A percentile compares a stretch with the other conserved stretches of the same genome.
These are phyloP conservation scores for Brienomyrus longianalis DNA, from an alignment of 2,113 vertebrate species.

Conservation along the genomic window DNA sequence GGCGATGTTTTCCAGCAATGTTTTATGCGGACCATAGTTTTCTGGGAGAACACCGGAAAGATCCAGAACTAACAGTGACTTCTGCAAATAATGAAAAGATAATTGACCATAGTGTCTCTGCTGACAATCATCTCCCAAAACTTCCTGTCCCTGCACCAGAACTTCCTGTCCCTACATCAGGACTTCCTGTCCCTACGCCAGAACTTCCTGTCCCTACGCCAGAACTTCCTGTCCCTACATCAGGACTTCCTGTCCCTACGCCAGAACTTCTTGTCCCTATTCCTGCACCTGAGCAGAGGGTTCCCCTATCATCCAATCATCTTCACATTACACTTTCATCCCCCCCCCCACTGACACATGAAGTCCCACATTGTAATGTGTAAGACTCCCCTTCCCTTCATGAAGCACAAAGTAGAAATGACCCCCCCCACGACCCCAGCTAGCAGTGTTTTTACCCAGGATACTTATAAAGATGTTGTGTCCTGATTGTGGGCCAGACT, in stretches of 20 bases:
- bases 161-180: background rate
- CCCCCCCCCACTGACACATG: background rate
- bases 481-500: conserved; percentile 23
- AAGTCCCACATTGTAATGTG: background rate
- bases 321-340: background rate
- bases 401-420: background rate
- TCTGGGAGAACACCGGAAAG: background rate
- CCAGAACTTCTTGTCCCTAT: background rate
- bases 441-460: background rate
- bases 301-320: background rate
- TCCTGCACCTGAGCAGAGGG: background rate
- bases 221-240: background rate
- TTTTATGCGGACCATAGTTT: background rate
- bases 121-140: background rate
- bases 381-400: background rate
- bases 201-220: background rate
- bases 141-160: background rate
- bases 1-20: background rate
- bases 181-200: background rate
- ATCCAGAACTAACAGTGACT: background rate
- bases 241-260: background rate
- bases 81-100: background rate
- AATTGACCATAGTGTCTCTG: background rate
- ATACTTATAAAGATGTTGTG: conserved; percentile 22
- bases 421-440: conserved; percentile 1